Percentiles rank a stretch among this genome's conserved stretches.
phyloP scores from a whole-genome alignment of 2,888 invertebrate genomes.

The Meloe dianella region DNA sequence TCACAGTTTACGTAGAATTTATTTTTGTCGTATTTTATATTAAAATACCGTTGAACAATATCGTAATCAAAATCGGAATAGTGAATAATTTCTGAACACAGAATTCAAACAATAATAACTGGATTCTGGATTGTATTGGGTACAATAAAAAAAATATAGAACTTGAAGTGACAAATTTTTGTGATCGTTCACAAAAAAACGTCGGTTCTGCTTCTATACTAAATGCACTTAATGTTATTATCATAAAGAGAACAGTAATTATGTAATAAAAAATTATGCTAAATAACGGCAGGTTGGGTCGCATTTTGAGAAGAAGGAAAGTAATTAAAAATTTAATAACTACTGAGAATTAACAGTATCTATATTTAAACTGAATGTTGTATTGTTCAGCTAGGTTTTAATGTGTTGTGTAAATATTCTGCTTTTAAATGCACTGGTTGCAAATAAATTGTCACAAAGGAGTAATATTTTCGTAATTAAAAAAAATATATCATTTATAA shows the following conservation, averaged over 20 bases:
- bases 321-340: slow-evolving; percentile 32
- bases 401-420: slow-evolving; percentile 9
- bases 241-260: neutral
- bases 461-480: neutral
- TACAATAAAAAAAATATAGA: too few relatives aligned
- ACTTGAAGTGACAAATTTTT: too few relatives aligned
- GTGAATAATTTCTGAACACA: too few relatives aligned
- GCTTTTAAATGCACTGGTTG: slow-evolving; percentile 12
- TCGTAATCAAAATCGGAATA: too few relatives aligned
- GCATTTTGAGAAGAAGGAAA: slow-evolving; percentile 14
- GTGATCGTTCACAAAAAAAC: too few relatives aligned
- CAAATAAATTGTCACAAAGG: neutral
- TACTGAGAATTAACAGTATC: slow-evolving; percentile 29
- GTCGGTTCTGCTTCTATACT: too few relatives aligned
- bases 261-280: neutral
- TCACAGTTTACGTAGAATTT: too few relatives aligned
- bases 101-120: too few relatives aligned
- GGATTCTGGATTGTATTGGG: too few relatives aligned
- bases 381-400: slow-evolving; percentile 22
- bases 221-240: neutral
- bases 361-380: slow-evolving; percentile 31
- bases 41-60: too few relatives aligned
- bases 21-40: too few relatives aligned
- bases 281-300: neutral
- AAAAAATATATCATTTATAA: too few relatives aligned